A percentile compares a stretch with the other conserved stretches of the same genome.
These are phyloP conservation scores for Myotis brandtii DNA, from an alignment of 2,113 vertebrate genomes.

Conservation along the genomic window DNA sequence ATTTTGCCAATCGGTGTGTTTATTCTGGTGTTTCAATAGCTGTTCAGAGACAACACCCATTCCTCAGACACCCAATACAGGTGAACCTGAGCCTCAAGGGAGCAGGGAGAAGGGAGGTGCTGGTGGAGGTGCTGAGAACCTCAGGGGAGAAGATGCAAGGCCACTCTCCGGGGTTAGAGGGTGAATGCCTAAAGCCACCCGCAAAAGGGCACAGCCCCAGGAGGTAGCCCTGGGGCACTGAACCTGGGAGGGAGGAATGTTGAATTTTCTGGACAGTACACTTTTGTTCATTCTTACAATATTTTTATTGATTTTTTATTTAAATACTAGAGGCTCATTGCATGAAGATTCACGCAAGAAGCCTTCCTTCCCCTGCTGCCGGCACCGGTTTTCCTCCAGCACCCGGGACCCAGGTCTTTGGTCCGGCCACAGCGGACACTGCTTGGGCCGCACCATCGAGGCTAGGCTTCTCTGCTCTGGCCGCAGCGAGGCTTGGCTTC, in stretches of 20 bases:
- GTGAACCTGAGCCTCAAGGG: fast-evolving
- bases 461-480: no score
- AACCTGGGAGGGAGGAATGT: not conserved
- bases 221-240: fast-evolving
- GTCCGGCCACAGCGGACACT: no score
- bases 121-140: fast-evolving
- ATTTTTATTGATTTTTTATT: not conserved
- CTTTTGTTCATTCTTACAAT: not conserved
- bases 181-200: fast-evolving
- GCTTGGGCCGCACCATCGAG: no score
- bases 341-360: no score
- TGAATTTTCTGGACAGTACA: not conserved
- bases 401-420: no score
- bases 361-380: no score
- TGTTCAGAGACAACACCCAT: not conserved
- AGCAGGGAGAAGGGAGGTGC: fast-evolving
- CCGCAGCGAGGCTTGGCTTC: no score
- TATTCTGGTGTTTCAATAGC: not conserved
- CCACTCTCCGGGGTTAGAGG: not conserved
- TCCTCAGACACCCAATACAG: fast-evolving
- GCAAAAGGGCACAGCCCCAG: not conserved
- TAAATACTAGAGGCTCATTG: not conserved
- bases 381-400: no score
- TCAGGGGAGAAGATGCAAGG: fast-evolving
- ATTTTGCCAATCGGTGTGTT: fast-evolving